A percentile compares a stretch with the other conserved stretches of the same genome.
Evolutionary conservation across 2,113 vertebrate species (phyloP).

Genomic region (Mus spicilegus): DNA sequence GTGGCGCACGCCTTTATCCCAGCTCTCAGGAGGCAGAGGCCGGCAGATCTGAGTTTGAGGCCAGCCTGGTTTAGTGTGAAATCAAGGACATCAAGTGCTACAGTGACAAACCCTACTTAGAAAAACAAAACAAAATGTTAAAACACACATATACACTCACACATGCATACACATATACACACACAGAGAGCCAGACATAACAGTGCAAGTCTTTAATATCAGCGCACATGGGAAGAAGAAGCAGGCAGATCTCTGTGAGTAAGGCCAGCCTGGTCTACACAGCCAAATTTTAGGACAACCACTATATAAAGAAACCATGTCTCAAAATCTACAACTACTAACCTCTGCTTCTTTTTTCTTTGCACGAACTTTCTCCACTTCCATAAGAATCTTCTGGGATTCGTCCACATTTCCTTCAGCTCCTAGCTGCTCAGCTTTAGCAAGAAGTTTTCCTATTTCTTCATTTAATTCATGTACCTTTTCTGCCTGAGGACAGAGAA

Average conservation of each 20-base stretch:
- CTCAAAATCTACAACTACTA: slow-evolving; percentile 36
- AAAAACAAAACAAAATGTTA: background rate
- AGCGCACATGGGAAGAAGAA: background rate
- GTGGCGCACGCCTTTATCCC: background rate
- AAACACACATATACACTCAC: background rate
- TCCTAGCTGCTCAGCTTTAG: slow-evolving; percentile 98
- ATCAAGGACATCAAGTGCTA: background rate
- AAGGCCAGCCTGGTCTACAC: background rate
- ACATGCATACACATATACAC: background rate
- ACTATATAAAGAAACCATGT: background rate
- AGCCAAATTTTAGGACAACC: background rate
- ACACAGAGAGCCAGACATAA: background rate
- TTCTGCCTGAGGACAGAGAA: slow-evolving; percentile 90
- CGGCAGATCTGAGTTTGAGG: background rate
- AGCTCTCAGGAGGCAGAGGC: background rate
- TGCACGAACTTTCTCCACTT: slow-evolving; percentile 97
- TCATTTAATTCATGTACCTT: slow-evolving; percentile 99
- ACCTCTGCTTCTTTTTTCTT: slow-evolving; percentile 99
- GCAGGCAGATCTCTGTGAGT: background rate
- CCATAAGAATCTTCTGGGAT: slow-evolving; percentile 97
- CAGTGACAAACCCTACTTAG: background rate
- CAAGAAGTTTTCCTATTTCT: slow-evolving; percentile 98
- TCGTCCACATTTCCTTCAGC: slow-evolving; percentile 99
- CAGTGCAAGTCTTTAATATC: background rate
- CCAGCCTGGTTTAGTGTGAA: background rate